A percentile compares a stretch with the other conserved stretches of the same genome.
phyloP scores from a whole-genome alignment of 1,140 invertebrate genomes.

The Propsilocerus akamusi region DNA sequence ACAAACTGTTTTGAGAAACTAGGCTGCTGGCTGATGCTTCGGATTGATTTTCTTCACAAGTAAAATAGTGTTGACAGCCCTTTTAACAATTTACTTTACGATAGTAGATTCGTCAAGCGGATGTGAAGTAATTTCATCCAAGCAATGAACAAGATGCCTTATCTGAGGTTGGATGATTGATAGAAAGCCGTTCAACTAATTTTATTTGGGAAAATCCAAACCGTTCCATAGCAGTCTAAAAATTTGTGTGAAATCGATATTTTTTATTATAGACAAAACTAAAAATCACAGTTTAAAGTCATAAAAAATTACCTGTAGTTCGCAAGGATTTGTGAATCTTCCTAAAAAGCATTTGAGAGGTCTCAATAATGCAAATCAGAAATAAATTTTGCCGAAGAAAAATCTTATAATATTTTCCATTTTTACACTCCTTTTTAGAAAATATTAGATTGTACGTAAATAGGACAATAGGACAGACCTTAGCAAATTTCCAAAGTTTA shows the following conservation, averaged over 20 bases:
- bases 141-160: conserved; percentile 37
- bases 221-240: conserved; percentile 42
- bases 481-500: too few species aligned
- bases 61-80: conserved; percentile 45
- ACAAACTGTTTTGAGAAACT: conserved; percentile 53
- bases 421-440: too few species aligned
- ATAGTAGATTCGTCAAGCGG: conserved; percentile 15
- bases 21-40: conserved; percentile 54
- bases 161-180: conserved; percentile 49
- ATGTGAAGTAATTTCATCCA: conserved; percentile 40
- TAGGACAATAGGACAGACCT: too few species aligned
- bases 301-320: conserved; percentile 57
- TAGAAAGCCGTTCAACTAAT: conserved; percentile 54
- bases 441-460: too few species aligned
- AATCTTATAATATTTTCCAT: too few species aligned
- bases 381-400: too few species aligned
- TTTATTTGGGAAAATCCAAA: conserved; percentile 64
- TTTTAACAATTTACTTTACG: conserved; percentile 30
- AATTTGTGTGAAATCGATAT: too few species aligned
- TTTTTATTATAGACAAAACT: too few species aligned
- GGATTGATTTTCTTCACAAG: conserved; percentile 63
- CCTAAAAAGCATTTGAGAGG: conserved; percentile 82
- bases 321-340: conserved; percentile 69
- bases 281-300: too few species aligned
- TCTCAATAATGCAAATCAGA: too few species aligned